Base-by-base conservation (phyloP, 2,113 vertebrate genomes). In the Psittacara wagleri region DNA sequence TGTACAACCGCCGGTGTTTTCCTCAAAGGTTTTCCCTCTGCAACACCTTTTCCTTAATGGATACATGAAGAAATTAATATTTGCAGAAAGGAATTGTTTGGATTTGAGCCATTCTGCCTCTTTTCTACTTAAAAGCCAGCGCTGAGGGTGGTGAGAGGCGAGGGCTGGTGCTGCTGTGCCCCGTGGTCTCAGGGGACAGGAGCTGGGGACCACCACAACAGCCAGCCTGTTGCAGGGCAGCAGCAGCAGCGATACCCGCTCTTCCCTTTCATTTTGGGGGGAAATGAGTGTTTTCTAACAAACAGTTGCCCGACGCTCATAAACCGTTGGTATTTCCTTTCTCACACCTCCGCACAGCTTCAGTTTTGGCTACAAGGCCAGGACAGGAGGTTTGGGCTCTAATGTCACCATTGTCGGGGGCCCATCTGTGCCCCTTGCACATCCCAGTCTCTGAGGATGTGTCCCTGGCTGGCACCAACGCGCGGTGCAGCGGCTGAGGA, bases 41-140 rank as follows among this genome's bases (percentile, higher is more conserved):
- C 17, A 14, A 7, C 43, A 20, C 15, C 23, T 55, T 75, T 43
- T 33, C 24, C 24, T 25, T 78, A 80, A 41, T 57, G 83, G 41
- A 3, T 4, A 29, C 0, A 0, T 13, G 15, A n/a, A 24, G n/a
- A 64, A 83, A 70, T 63, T 8, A 10, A 1, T 10, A 13, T n/a
- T 57, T 44, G 22, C 35, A 41, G 63, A 18, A 57, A 44, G 41
- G 39, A 11, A 7, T 0, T 10, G 43, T 54, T 88, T 29, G 15
- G 23, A 6, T 51, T 86, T 49, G 14, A 63, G n/a, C 31, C 13
- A 1, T 74, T 67, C 17, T 59, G 72, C 33, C 15, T 46, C 35
- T 35, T 87, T 90, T 79, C 48, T n/a, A 0, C 16, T 9, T 44
- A 27, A 68, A 72, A 86, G 8, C 4, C 2, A 2, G 14, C 6